Evolutionary conservation across 2,888 invertebrate genomes (phyloP).

Genomic region (Cacoxenus indagator): DNA sequence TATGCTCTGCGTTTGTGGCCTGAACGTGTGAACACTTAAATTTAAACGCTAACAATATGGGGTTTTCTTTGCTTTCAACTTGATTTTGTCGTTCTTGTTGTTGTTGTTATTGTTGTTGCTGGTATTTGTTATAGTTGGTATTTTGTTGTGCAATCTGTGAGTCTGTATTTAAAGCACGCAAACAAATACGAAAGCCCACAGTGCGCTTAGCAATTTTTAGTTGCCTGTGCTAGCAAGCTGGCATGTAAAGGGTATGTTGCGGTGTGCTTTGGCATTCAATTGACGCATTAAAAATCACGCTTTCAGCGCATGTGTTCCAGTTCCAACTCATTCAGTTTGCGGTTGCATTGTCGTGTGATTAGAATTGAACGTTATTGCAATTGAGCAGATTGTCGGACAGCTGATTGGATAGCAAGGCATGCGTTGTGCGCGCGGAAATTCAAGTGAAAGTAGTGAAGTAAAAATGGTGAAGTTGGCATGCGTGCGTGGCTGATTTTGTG

Average conservation of each 20-base stretch:
- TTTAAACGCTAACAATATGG: slow-evolving; percentile 16
- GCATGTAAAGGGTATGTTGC: neutral
- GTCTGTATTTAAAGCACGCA: slow-evolving; percentile 9
- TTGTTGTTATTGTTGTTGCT: slow-evolving; percentile 12
- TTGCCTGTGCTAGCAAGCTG: no score
- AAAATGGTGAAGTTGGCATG: no score
- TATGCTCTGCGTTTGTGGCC: slow-evolving; percentile 2
- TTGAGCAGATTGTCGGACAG: neutral
- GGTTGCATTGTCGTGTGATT: neutral
- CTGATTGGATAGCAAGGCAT: neutral
- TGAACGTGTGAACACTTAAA: slow-evolving; percentile 6
- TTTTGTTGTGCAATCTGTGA: neutral
- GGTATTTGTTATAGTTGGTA: neutral
- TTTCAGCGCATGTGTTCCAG: neutral
- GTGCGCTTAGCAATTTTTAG: neutral
- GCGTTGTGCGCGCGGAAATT: no score
- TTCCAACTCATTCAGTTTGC: neutral
- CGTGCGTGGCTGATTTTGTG: no score
- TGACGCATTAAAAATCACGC: neutral
- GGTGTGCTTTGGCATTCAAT: neutral
- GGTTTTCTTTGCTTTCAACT: neutral
- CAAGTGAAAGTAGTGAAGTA: no score
- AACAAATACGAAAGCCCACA: slow-evolving; percentile 8
- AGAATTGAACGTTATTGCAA: neutral
- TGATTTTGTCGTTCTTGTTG: neutral